phyloP scores from a whole-genome alignment of 1,140 invertebrate genomes.

The Carposina sasakii region DNA sequence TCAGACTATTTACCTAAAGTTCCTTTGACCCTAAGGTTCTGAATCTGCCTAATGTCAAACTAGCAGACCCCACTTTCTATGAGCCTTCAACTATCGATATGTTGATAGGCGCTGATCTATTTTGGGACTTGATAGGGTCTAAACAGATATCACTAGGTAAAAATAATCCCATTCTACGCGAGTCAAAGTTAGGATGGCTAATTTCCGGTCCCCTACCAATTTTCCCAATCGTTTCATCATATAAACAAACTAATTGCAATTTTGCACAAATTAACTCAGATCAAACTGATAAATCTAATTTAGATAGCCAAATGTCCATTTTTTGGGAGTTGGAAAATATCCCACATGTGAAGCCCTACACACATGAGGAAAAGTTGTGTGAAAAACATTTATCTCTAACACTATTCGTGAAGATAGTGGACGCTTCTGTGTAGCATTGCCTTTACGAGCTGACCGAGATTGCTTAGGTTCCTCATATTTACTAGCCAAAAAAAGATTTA shows the following conservation, averaged over 20 bases:
- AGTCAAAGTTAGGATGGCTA: slow-evolving; percentile 1
- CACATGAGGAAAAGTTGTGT: background rate
- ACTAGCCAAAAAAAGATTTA: slow-evolving; percentile 1
- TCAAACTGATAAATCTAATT: background rate
- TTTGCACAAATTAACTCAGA: background rate
- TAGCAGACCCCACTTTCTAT: background rate
- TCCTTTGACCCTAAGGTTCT: background rate
- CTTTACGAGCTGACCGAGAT: background rate
- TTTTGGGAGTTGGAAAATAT: background rate
- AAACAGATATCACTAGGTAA: background rate
- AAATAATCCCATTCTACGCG: background rate
- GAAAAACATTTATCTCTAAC: slow-evolving; percentile 4
- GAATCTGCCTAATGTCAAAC: background rate
- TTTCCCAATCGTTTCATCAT: background rate
- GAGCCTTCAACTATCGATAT: slow-evolving; percentile 1
- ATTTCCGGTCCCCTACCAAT: background rate
- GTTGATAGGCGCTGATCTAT: slow-evolving; percentile 1
- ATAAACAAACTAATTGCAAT: background rate
- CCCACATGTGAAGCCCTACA: background rate
- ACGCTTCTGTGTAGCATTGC: slow-evolving; percentile 1
- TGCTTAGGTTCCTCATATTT: background rate
- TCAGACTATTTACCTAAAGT: background rate
- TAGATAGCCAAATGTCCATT: background rate
- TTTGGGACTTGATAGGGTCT: background rate
- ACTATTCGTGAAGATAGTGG: background rate